Conservation (phyloP, 1,140 invertebrate genomes). For the Octopus bimaculoides region DNA sequence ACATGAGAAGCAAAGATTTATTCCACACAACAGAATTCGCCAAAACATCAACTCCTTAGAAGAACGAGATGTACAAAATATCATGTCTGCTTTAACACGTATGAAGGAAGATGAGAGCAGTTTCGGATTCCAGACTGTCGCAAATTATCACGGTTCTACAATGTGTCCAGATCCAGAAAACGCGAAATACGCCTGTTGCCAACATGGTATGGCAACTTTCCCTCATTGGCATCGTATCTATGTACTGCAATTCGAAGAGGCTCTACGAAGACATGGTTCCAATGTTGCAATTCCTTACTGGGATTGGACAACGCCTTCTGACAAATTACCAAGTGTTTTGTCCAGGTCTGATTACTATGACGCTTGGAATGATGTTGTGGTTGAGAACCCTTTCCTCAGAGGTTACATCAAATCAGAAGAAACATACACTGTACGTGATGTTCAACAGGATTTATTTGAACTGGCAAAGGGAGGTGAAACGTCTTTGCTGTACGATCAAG, state of each 20-base stretch:
- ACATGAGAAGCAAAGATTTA: no score
- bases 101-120: not conserved
- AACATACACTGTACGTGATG: not conserved
- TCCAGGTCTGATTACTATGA: conserved; percentile 18
- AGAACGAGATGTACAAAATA: conserved; percentile 2
- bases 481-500: not conserved
- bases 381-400: conserved; percentile 23
- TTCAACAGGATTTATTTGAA: not conserved
- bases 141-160: not conserved
- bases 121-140: not conserved
- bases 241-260: no score
- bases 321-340: not conserved
- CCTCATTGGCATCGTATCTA: no score
- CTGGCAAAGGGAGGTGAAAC: not conserved
- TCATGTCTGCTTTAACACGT: not conserved
- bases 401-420: conserved; percentile 16
- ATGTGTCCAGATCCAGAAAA: no score
- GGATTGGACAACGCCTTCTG: no score
- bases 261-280: no score
- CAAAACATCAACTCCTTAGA: not conserved
- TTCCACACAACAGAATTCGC: not conserved
- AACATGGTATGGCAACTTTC: no score
- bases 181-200: no score
- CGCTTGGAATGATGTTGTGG: conserved; percentile 13
- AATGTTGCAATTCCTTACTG: no score